A percentile compares a stretch with the other conserved stretches of the same genome.
phyloP scores from a whole-genome alignment of 2,113 vertebrate genomes.

The Pomatostomus ruficeps region DNA sequence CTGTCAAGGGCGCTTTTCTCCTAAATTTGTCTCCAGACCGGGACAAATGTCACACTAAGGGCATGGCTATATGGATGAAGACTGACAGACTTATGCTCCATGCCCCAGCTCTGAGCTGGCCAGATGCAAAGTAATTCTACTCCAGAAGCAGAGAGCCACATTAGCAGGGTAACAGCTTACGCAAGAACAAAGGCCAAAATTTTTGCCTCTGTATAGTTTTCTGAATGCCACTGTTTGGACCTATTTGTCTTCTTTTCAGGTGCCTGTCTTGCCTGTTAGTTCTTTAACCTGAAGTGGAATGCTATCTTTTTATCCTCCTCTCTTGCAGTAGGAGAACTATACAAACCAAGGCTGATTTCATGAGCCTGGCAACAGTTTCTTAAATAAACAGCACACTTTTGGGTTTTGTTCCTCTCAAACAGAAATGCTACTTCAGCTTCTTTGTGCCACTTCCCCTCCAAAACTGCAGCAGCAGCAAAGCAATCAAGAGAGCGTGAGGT shows the following conservation, averaged over 20 bases:
- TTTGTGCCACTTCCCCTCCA: conserved; percentile 34
- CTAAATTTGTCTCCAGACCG: too few relatives aligned
- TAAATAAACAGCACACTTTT: conserved; percentile 7
- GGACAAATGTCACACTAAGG: neutral
- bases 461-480: conserved; percentile 41
- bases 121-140: neutral
- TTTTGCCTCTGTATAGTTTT: neutral
- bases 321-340: neutral
- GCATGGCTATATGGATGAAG: neutral
- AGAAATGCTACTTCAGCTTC: conserved; percentile 42
- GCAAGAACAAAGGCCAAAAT: neutral
- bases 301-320: neutral
- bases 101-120: neutral
- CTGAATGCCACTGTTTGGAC: neutral
- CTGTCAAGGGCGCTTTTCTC: too few relatives aligned
- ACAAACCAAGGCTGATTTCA: neutral
- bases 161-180: neutral
- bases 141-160: neutral
- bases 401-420: neutral
- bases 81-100: neutral
- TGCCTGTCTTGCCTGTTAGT: neutral
- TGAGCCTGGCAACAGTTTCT: neutral
- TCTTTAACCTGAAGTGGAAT: neutral
- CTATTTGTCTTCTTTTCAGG: neutral
- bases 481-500: conserved; percentile 24